Percentiles rank a stretch among this genome's conserved stretches.
phyloP scores from a whole-genome alignment of 53 echinoderm and acorn worm genomes.

The Crossaster papposus region DNA sequence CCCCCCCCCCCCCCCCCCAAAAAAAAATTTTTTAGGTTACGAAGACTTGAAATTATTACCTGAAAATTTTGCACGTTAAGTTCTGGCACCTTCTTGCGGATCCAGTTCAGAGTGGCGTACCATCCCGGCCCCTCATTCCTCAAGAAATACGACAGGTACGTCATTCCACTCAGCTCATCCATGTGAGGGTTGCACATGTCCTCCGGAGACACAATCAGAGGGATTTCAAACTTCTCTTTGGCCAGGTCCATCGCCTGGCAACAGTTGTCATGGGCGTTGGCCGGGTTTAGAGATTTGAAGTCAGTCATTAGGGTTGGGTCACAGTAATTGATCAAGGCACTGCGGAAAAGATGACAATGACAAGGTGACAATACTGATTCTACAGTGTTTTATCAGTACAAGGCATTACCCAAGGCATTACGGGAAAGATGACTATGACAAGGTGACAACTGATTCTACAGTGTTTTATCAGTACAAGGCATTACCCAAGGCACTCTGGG shows the following conservation, averaged over 20 bases:
- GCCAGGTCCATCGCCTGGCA: conserved; percentile 75
- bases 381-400: no score
- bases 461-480: no score
- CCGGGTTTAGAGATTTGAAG: conserved; percentile 68
- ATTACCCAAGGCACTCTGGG: conserved; percentile 79
- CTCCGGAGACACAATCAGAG: conserved; percentile 84
- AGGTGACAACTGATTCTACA: no score
- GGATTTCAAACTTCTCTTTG: conserved; percentile 81
- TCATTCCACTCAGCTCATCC: conserved; percentile 88
- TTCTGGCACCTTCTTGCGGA: conserved; percentile 82
- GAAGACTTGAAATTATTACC: no score
- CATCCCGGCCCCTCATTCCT: conserved; percentile 92
- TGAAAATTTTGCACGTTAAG: conserved; percentile 90
- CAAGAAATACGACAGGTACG: conserved; percentile 93
- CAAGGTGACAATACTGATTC: no score
- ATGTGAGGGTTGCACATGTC: conserved; percentile 85
- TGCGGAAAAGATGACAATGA: conserved; percentile 18
- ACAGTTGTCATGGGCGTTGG: conserved; percentile 78
- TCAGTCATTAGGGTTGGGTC: conserved; percentile 73
- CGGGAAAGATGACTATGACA: no score
- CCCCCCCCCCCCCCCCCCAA: no score
- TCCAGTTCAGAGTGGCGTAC: conserved; percentile 98
- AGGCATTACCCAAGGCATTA: no score
- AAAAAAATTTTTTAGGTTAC: no score
- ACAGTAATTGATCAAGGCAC: conserved; percentile 90